Base-by-base conservation (phyloP, 2,113 vertebrate genomes). In the Siniperca knerii region DNA sequence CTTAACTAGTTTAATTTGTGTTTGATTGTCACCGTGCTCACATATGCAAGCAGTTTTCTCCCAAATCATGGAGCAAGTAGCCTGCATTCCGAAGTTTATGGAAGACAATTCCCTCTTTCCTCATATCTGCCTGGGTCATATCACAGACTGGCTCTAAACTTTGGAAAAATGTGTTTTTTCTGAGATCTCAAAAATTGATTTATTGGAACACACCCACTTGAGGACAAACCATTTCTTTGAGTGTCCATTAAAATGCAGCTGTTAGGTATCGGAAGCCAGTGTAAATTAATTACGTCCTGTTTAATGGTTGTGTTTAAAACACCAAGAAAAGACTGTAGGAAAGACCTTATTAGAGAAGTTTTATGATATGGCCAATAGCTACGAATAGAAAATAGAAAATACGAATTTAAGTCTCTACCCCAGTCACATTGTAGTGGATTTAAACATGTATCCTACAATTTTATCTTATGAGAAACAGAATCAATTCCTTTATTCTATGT, bases 71-170 rank as follows among this genome's bases (percentile, higher is more conserved):
- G 50, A 83, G 54, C 69, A 67, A 86, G 37, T 84, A 69, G 60
- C 67, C 79, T 61, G 77, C 87, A 94, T 94, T 94, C 89, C 81
- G 78, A 57, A 54, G 76, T 90, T 93, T 90, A 91, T 87, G 79
- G 83, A 87, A 75, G 44, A 65, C 40, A 83, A 89, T 89, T 92
- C 73, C 52, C 21, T 80, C 40, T 78, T 82, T 80, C 46, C 58
- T 54, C 55, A 57, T 82, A 83, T 82, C 70, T 74, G n/a, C 67
- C 66, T 74, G 15, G 61, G 61, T 85, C 54, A 68, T 66, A 70
- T 91, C 75, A 75, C 71, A 20, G 54, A 58, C 40, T 84, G 81
- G 76, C 80, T 86, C 79, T 68, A 50, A 40, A 78, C 16, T 76
- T 74, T 44, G 84, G 73, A 86, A 86, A 85, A 72, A 57, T 20